Base-by-base conservation (phyloP, 2,888 invertebrate species). In the Eupelmus urozonus region DNA sequence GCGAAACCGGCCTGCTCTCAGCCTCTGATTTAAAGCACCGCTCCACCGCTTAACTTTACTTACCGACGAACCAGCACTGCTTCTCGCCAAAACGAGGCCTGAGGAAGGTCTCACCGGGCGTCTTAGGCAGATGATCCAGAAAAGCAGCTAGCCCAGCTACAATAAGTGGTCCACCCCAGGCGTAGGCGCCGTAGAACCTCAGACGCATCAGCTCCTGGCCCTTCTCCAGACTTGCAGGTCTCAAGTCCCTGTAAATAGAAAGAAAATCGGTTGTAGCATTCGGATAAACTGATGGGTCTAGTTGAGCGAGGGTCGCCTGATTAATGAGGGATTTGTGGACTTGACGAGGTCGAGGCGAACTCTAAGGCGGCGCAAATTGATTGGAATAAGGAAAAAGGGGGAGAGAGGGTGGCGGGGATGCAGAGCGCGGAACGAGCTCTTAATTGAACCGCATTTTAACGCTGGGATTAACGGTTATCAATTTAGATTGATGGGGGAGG, bases 51-150 rank as follows among this genome's bases (percentile, higher is more conserved):
- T n/a, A n/a, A n/a, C n/a, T n/a, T n/a, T n/a, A 89, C 92, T 91
- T 87, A 93, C 95, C 96, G 90, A 93, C 93, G 91, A 96, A 96
- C 95, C 96, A 96, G 90, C 96, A 96, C 84, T 93, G 93, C 85
- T 92, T 92, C 86, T 93, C 93, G 60, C 95, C 96, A 90, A 96
- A 96, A 80, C 94, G 93, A 40, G 96, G 96, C 80, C 95, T 92
- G 83, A 96, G 91, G 86, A 95, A 91, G 77, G 91, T 87, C 85
- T 92, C 92, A 72, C 91, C 90, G 60, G 91, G 89, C 81, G 92
- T 89, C 65, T 92, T 91, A 7, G 93, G 92, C 87, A 94, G 91
- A 85, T 92, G 91, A 90, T 96, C 96, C 82, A 96, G 91, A 84
- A 94, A 91, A 65, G 94, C 94, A 7, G 95, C 96, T 72, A 94